Evolutionary conservation across 2,888 invertebrate genomes (phyloP), one percentile per base, ranked within the genome.

Genomic region (Heteromyza rotundicornis): DNA sequence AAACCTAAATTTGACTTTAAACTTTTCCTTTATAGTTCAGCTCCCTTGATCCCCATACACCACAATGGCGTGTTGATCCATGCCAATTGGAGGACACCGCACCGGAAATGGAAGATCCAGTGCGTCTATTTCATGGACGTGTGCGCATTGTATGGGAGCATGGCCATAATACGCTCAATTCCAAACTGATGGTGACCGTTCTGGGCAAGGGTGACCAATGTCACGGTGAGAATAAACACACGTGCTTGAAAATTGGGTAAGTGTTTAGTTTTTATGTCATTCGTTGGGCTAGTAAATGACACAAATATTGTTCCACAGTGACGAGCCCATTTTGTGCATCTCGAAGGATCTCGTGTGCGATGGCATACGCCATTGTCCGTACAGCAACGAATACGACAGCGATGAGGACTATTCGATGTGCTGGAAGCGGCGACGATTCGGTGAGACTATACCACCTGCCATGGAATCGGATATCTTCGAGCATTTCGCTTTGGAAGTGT

Each of bases 321-420:
- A 76, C 60, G 82, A 82, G 60, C 78, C 81, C 32, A 68, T 83
- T 66, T 84, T 89, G 50, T 90, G 90, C 80, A 86, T 90, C 59
- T 88, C 89, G 1, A 86, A 87, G 55, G 87, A 87, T 71, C 82
- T 90, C 66, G 85, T 88, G 17, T 90, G 90, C 77, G 90, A 90
- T 69, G 89, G 89, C 10, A 86, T 88, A 20, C 83, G 86, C 1
- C 89, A 90, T 75, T 90, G 90, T 68, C 89, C 90, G 0, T 86
- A 86, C 0, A 88, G 88, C 2, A 88, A 87, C 63, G 87, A 87
- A 64, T 87, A 87, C 68, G 87, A 87, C 35, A 82, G 81, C 70
- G 83, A 83, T 63, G 83, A 83, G 72, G 82, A 83, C 67, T 76
- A 77, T 61, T 70, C 78, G 59, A 72, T 81, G 71, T 83, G 83